Base-by-base conservation (phyloP, 2,113 vertebrate genomes). In the Phylloscopus whistleri region DNA sequence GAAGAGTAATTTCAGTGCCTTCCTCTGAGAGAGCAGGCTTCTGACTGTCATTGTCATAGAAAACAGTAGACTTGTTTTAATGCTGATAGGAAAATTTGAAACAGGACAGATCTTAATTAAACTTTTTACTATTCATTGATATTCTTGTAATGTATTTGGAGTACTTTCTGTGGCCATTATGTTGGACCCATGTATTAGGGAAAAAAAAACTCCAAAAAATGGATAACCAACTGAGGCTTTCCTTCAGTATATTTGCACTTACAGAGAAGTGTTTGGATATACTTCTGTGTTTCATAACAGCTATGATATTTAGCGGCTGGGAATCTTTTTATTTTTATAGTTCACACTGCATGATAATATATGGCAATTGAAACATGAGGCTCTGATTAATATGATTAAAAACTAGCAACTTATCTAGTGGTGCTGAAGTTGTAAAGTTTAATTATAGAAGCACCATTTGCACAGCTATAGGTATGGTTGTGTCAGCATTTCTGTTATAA, bases 401-500 rank as follows among this genome's bases (percentile, higher is more conserved):
- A 98, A 93, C 59, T 90, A 93, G 69, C 76, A 96, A 92, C 67
- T 95, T 97, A 96, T 85, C 84, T 93, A 79, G 48, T 95, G 87
- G 70, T 89, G 56, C 82, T 96, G 31, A 94, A 95, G 79, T 96
- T 96, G 66, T 92, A 93, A 96, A 97, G 74, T 94, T 94, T 96
- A 97, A 97, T 97, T 98, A 96, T 82, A 94, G 94, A 15, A 11
- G 33, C 35, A 92, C 75, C 66, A 53, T 96, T 97, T 96, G 89
- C 62, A 76, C 75, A 97, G 83, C 77, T 87, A 86, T 75, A 95
- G 95, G 85, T 96, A 96, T 92, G 70, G 52, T 94, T 70, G 10
- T 95, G 77, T 97, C 96, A 97, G 95, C 94, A 95, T 96, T 98
- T 97, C 95, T 96, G 31, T 96, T 93, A 89, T 83, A 96, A 96